A percentile compares a stretch with the other conserved stretches of the same genome.
Evolutionary conservation across 2,888 invertebrate genomes (phyloP).

Genomic region (Ochropleura plecta): DNA sequence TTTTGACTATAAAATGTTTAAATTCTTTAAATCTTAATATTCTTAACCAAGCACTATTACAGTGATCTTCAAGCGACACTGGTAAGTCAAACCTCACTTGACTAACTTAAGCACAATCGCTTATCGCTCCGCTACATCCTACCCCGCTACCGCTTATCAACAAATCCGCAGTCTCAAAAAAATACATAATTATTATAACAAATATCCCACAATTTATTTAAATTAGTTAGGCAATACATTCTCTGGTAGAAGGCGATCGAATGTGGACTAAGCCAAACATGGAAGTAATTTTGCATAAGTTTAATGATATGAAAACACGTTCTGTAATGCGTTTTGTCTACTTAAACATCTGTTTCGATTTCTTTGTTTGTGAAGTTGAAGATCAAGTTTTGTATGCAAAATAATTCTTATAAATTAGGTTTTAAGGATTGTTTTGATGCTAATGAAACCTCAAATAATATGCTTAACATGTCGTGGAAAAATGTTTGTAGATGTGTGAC

Average conservation of each 20-base stretch:
- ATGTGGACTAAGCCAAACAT: constrained; percentile 67
- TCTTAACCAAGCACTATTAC: background rate
- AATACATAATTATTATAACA: constrained; percentile 64
- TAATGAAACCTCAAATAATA: too few relatives aligned
- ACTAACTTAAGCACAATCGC: background rate
- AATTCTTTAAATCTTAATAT: too few relatives aligned
- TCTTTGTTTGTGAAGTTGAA: constrained; percentile 49
- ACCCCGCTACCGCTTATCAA: constrained; percentile 44
- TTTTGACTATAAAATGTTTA: background rate
- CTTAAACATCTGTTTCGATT: constrained; percentile 39
- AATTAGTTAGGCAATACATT: constrained; percentile 69
- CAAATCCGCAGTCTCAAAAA: constrained; percentile 28
- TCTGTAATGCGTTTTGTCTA: constrained; percentile 22
- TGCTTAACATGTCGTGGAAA: too few relatives aligned
- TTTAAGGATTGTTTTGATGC: background rate
- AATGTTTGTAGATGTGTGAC: too few relatives aligned
- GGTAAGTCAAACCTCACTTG: background rate
- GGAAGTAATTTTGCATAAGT: constrained; percentile 60
- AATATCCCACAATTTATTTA: constrained; percentile 68
- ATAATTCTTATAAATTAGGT: constrained; percentile 38
- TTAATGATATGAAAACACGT: constrained; percentile 44
- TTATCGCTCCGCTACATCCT: background rate
- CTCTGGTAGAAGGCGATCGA: constrained; percentile 57
- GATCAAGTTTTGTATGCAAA: constrained; percentile 17
- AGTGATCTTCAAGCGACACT: background rate